A percentile compares a stretch with the other conserved stretches of the same genome.
Evolutionary conservation across 2,888 invertebrate genomes (phyloP).

Genomic region (Eugnorisma glareosa): DNA sequence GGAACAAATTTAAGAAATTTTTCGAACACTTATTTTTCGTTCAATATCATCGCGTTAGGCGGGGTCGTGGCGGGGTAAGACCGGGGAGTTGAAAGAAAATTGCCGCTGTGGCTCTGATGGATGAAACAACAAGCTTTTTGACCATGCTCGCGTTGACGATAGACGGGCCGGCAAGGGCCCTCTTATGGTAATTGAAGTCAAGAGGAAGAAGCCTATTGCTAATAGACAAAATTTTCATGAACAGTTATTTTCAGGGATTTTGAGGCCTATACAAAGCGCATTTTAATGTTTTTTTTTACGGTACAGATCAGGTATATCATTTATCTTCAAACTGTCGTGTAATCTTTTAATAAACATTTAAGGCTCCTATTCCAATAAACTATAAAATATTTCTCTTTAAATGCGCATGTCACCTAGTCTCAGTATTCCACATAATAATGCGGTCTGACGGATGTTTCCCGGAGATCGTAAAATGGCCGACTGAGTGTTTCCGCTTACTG

Average conservation of each 20-base stretch:
- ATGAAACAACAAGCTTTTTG: too few species aligned
- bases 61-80: too few species aligned
- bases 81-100: too few species aligned
- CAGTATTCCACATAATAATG: conserved; percentile 20
- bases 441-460: conserved; percentile 15
- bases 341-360: background rate
- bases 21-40: too few species aligned
- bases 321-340: background rate
- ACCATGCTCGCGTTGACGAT: too few species aligned
- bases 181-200: background rate
- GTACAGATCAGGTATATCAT: too few species aligned
- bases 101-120: too few species aligned
- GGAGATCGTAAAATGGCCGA: conserved; percentile 53
- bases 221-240: background rate
- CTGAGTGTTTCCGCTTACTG: conserved; percentile 41
- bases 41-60: too few species aligned
- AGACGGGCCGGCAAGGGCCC: too few species aligned
- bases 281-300: background rate
- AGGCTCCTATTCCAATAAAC: background rate
- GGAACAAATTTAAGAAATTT: too few species aligned
- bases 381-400: background rate
- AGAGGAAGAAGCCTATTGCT: background rate
- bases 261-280: background rate
- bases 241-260: background rate
- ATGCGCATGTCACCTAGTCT: conserved; percentile 3